phyloP scores from a whole-genome alignment of 1,140 invertebrate species.

The Megalopta genalis region DNA sequence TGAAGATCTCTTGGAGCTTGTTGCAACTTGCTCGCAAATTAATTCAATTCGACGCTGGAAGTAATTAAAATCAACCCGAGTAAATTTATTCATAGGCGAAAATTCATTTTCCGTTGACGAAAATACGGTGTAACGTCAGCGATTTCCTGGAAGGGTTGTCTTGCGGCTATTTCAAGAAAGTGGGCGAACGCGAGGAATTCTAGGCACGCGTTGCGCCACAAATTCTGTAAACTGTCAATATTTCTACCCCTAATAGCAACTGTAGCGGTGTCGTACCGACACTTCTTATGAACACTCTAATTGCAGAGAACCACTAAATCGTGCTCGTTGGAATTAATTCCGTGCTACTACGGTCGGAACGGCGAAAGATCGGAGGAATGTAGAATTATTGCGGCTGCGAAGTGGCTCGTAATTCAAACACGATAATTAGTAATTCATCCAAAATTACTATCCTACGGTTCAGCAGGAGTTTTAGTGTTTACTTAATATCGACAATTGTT shows the following conservation, averaged over 20 bases:
- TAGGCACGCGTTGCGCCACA: background rate
- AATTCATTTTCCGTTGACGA: background rate
- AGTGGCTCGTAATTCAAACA: too few species aligned
- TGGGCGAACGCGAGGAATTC: constrained; percentile 40
- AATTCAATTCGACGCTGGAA: background rate
- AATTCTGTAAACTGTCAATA: constrained; percentile 16
- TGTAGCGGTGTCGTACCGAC: too few species aligned
- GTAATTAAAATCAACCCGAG: background rate
- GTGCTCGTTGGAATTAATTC: background rate
- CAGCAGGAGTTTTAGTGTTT: too few species aligned
- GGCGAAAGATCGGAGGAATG: too few species aligned
- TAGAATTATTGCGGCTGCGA: too few species aligned
- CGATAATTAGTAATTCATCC: too few species aligned
- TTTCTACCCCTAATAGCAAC: background rate
- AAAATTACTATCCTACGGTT: too few species aligned
- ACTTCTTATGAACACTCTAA: background rate
- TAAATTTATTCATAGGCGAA: background rate
- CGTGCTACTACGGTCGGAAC: too few species aligned
- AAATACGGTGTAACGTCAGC: background rate
- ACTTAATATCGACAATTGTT: too few species aligned
- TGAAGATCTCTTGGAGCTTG: background rate
- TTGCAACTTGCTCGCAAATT: too few species aligned
- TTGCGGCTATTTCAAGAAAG: constrained; percentile 39
- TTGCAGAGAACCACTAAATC: too few species aligned
- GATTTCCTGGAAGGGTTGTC: constrained; percentile 13